phyloP scores from a whole-genome alignment of 2,797 vertebrate species.

The Thunnus albacares region DNA sequence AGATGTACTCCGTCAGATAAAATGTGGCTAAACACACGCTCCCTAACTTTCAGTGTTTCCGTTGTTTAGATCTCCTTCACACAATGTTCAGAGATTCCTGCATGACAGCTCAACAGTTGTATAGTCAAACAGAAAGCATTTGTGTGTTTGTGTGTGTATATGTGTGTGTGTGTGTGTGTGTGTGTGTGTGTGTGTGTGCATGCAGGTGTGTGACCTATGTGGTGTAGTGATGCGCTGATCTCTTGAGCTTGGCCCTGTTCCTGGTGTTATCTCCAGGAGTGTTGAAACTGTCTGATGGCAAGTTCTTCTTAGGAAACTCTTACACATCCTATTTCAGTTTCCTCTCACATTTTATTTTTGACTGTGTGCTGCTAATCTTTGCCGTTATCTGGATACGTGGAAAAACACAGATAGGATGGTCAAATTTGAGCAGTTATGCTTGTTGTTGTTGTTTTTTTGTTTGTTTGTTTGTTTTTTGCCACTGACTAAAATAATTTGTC shows the following conservation, averaged over 20 bases:
- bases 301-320: slow-evolving; percentile 90
- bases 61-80: neutral
- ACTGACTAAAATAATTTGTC: neutral
- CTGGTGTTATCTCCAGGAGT: slow-evolving; percentile 87
- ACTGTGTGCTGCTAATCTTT: slow-evolving; percentile 64
- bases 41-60: slow-evolving; percentile 8
- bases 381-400: slow-evolving; percentile 68
- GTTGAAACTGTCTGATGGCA: slow-evolving; percentile 87
- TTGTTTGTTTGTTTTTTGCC: too few relatives aligned
- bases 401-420: slow-evolving; percentile 56
- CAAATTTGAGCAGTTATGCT: slow-evolving; percentile 7
- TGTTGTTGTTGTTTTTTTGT: slow-evolving; percentile 1
- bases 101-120: slow-evolving; percentile 41
- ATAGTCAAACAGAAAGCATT: slow-evolving; percentile 40
- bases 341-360: slow-evolving; percentile 82
- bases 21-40: neutral
- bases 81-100: slow-evolving; percentile 20
- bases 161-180: slow-evolving; percentile 44
- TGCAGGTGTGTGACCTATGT: slow-evolving; percentile 78
- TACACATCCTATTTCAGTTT: slow-evolving; percentile 91
- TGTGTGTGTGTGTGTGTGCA: slow-evolving; percentile 37
- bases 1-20: neutral
- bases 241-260: slow-evolving; percentile 76
- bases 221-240: slow-evolving; percentile 69
- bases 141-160: slow-evolving; percentile 64